phyloP scores from a whole-genome alignment of 2,888 invertebrate species.

The Ceriagrion tenellum region DNA sequence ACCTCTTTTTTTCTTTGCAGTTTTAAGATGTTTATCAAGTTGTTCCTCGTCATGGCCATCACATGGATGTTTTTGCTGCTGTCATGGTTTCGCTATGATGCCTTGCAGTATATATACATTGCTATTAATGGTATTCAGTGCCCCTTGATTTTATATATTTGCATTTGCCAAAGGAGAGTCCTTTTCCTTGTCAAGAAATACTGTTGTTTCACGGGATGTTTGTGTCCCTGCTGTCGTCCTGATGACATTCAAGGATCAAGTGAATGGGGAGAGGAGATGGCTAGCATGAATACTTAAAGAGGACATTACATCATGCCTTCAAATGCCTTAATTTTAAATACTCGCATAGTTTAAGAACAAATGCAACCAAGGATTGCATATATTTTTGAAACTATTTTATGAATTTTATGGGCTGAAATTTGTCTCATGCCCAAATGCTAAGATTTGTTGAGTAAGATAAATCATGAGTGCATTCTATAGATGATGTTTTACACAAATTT shows the following conservation, averaged over 20 bases:
- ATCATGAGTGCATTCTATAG: background rate
- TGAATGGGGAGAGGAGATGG: conserved; percentile 94
- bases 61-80: conserved; percentile 89
- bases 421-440: background rate
- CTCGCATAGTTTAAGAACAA: background rate
- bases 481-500: background rate
- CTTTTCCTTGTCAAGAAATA: conserved; percentile 88
- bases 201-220: conserved; percentile 84
- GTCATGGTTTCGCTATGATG: conserved; percentile 87
- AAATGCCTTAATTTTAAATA: background rate
- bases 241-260: conserved; percentile 77
- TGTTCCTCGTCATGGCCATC: conserved; percentile 87
- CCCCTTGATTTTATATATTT: conserved; percentile 87
- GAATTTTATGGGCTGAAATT: background rate
- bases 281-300: conserved; percentile 87
- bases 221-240: conserved; percentile 79
- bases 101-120: conserved; percentile 87
- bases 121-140: conserved; percentile 88
- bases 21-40: conserved; percentile 88
- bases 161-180: conserved; percentile 89
- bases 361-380: background rate
- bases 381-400: conserved; percentile 8
- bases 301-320: background rate
- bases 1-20: conserved; percentile 79
- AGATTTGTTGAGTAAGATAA: background rate